Evolutionary conservation across 2,797 vertebrate genomes (phyloP).

Genomic region (Buphagus erythrorhynchus): DNA sequence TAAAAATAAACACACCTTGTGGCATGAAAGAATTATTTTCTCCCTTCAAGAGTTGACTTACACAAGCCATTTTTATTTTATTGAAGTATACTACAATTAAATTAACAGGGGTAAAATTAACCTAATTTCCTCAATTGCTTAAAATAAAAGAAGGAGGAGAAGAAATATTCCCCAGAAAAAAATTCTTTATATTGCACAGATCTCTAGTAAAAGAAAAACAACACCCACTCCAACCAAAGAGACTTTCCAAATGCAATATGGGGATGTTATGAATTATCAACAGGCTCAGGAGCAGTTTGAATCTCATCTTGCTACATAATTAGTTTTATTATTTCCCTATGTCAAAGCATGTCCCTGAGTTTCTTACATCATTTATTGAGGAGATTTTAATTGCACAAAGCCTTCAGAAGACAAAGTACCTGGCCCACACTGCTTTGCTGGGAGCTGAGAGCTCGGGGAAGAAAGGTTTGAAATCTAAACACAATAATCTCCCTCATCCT

Average conservation of each 20-base stretch:
- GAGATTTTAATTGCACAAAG: slow-evolving; percentile 3
- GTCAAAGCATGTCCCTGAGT: slow-evolving; percentile 22
- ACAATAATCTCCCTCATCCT: neutral
- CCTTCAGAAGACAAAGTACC: neutral
- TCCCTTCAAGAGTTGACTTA: slow-evolving; percentile 31
- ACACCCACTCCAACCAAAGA: slow-evolving; percentile 13
- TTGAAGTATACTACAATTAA: slow-evolving; percentile 11
- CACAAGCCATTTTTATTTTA: slow-evolving; percentile 24
- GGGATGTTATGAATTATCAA: slow-evolving; percentile 9
- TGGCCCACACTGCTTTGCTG: neutral
- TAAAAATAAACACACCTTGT: slow-evolving; percentile 57
- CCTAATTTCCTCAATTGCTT: slow-evolving; percentile 25
- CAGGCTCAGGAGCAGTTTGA: slow-evolving; percentile 34
- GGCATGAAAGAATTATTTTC: neutral
- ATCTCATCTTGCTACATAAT: slow-evolving; percentile 26
- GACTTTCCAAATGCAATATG: neutral
- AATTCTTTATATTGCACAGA: neutral
- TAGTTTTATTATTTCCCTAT: slow-evolving; percentile 49
- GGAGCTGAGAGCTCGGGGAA: neutral
- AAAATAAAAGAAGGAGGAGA: slow-evolving; percentile 23
- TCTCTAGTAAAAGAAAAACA: neutral
- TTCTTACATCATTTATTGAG: slow-evolving; percentile 10
- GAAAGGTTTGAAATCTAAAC: neutral
- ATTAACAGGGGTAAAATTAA: slow-evolving; percentile 55
- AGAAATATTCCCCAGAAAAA: slow-evolving; percentile 19